phyloP scores from a whole-genome alignment of 2,113 vertebrate genomes.

The Picathartes gymnocephalus region DNA sequence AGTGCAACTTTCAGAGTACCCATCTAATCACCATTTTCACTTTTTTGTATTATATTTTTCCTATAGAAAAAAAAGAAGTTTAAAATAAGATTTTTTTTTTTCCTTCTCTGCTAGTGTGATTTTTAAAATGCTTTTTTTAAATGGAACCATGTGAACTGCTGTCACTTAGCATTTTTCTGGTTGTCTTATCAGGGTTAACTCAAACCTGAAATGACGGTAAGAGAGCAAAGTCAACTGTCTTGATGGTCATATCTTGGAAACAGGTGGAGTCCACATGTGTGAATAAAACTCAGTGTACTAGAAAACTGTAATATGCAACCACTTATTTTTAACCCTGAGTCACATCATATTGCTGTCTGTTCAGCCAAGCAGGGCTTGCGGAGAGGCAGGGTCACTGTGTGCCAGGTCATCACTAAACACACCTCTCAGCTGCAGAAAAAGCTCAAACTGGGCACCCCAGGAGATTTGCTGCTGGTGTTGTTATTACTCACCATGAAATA shows the following conservation, averaged over 20 bases:
- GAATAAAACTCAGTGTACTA: neutral
- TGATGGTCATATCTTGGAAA: fast-evolving
- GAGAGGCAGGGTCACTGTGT: too few species aligned
- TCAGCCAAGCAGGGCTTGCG: fast-evolving
- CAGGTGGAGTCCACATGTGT: fast-evolving
- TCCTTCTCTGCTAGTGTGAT: neutral
- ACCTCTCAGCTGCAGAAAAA: neutral
- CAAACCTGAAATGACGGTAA: neutral
- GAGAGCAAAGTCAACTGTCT: neutral
- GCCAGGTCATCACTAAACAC: neutral
- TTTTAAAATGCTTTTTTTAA: neutral
- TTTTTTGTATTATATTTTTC: neutral
- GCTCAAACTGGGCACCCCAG: neutral
- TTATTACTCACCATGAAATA: neutral
- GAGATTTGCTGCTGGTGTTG: neutral
- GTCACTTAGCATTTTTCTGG: neutral
- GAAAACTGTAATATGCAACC: neutral
- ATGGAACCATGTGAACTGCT: neutral
- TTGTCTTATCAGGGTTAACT: neutral
- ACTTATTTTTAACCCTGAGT: neutral
- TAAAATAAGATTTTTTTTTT: neutral
- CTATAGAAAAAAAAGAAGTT: neutral
- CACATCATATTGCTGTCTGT: neutral
- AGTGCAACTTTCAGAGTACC: neutral
- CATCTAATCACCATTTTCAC: neutral